These are phyloP conservation scores for Valencia hispanica DNA, from an alignment of 2,797 vertebrate species.

Conservation along the genomic window DNA sequence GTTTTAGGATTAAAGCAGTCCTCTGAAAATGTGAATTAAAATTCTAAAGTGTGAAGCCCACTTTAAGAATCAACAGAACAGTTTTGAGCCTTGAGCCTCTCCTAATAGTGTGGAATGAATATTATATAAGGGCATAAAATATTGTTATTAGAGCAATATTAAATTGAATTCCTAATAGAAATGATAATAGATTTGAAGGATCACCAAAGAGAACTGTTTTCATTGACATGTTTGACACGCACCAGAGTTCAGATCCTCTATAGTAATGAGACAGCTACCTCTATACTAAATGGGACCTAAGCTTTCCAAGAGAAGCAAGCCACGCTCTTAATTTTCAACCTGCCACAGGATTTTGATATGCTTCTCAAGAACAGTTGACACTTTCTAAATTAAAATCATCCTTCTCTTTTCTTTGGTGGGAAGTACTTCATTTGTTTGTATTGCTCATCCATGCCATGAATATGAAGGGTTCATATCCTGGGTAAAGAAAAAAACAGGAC, in stretches of 20 bases:
- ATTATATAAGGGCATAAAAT: constrained; percentile 66
- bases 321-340: constrained; percentile 46
- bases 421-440: constrained; percentile 69
- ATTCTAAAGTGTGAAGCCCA: constrained; percentile 52
- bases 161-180: constrained; percentile 60
- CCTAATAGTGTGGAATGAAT: constrained; percentile 70
- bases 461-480: constrained; percentile 63
- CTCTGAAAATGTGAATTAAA: constrained; percentile 55
- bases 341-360: constrained; percentile 52
- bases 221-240: constrained; percentile 38
- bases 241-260: constrained; percentile 28
- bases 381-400: constrained; percentile 68
- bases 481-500: constrained; percentile 61
- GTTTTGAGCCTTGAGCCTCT: constrained; percentile 54
- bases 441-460: constrained; percentile 62
- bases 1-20: constrained; percentile 58
- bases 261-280: constrained; percentile 29
- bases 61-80: constrained; percentile 46
- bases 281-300: constrained; percentile 9
- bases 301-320: constrained; percentile 21
- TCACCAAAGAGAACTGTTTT: constrained; percentile 37
- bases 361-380: constrained; percentile 66
- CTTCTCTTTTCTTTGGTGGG: constrained; percentile 46
- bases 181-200: constrained; percentile 48
- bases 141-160: constrained; percentile 54